A percentile compares a stretch with the other conserved stretches of the same genome.
phyloP scores from a whole-genome alignment of 2,113 vertebrate genomes.

The Scartelaos histophorus region DNA sequence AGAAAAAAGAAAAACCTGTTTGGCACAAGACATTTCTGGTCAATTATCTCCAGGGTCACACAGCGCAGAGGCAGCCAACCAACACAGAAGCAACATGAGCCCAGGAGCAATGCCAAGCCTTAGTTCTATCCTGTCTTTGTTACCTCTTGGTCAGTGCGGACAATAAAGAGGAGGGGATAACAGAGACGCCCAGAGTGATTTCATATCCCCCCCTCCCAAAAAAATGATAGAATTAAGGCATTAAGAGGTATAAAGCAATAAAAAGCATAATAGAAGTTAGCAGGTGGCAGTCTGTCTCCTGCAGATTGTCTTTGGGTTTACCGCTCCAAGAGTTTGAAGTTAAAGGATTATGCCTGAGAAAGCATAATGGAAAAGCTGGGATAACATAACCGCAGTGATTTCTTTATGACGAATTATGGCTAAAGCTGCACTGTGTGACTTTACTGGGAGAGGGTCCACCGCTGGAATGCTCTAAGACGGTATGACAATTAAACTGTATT shows the following conservation, averaged over 20 bases:
- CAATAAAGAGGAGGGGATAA: constrained; percentile 33
- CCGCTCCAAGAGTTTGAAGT: neutral
- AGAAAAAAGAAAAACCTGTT: constrained; percentile 6
- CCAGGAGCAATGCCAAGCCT: constrained; percentile 33
- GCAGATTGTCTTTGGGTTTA: constrained; percentile 19
- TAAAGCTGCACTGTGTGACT: no score
- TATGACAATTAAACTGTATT: no score
- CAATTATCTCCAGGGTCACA: constrained; percentile 61
- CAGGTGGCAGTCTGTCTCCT: constrained; percentile 43
- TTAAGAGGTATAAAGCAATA: constrained; percentile 28
- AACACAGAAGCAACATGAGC: constrained; percentile 53
- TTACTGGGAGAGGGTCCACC: no score
- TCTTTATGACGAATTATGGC: neutral
- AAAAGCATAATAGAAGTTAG: constrained; percentile 29
- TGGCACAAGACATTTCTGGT: constrained; percentile 50
- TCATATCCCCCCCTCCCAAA: constrained; percentile 20
- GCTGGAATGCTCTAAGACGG: no score
- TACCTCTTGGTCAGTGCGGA: constrained; percentile 33
- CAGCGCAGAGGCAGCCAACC: constrained; percentile 55
- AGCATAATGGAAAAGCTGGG: neutral
- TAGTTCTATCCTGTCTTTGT: constrained; percentile 39
- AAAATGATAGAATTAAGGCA: constrained; percentile 39
- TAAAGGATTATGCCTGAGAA: constrained; percentile 10
- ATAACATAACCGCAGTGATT: constrained; percentile 8
- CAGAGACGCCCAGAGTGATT: constrained; percentile 47